phyloP scores from a whole-genome alignment of 2,113 vertebrate genomes.

The Heptranchias perlo region DNA sequence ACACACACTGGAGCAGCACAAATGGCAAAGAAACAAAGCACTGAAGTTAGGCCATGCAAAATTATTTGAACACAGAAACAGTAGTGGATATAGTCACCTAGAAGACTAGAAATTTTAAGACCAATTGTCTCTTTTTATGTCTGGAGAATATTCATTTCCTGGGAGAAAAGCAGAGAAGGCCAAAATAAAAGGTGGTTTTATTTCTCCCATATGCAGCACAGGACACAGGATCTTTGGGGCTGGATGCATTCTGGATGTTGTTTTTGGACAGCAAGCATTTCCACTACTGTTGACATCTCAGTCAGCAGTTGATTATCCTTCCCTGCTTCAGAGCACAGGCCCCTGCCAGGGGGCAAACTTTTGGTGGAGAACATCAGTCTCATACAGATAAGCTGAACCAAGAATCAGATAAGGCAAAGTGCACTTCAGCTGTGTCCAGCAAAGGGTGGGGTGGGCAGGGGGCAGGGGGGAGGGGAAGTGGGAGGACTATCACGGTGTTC shows the following conservation, averaged over 20 bases:
- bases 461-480: neutral
- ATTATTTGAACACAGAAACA: too few species aligned
- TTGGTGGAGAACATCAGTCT: neutral
- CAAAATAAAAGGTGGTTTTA: slow-evolving; percentile 41
- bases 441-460: neutral
- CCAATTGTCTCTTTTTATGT: neutral
- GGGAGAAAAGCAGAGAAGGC: slow-evolving; percentile 39
- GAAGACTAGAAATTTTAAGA: too few species aligned
- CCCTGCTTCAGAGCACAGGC: neutral
- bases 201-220: neutral
- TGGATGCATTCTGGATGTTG: neutral
- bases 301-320: neutral
- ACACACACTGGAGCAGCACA: neutral
- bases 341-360: neutral
- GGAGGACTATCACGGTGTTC: neutral
- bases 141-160: neutral
- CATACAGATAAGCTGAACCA: neutral
- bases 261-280: neutral
- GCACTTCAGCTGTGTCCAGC: neutral
- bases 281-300: neutral
- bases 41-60: too few species aligned
- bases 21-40: neutral
- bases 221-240: neutral
- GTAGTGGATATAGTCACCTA: too few species aligned
- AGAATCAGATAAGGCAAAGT: neutral